These are phyloP conservation scores for Acridotheres tristis DNA, from an alignment of 2,797 vertebrate genomes.

Conservation along the genomic window DNA sequence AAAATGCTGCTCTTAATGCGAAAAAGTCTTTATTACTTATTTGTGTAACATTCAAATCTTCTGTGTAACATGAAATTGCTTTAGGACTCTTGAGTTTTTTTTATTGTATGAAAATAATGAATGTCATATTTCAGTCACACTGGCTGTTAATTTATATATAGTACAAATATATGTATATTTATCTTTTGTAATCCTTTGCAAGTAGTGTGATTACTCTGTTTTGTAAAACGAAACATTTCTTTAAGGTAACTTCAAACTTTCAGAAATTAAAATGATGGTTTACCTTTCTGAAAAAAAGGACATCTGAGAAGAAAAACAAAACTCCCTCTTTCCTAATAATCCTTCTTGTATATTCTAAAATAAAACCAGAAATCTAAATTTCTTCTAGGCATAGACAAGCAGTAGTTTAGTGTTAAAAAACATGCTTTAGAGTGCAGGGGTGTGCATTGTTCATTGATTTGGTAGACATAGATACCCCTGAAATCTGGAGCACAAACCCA, in stretches of 20 bases:
- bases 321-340: background rate
- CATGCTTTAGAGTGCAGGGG: background rate
- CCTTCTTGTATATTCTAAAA: slow-evolving; percentile 16
- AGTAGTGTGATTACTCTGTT: background rate
- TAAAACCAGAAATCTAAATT: background rate
- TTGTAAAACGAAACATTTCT: background rate
- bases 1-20: background rate
- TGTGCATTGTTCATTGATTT: background rate
- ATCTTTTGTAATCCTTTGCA: background rate
- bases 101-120: background rate
- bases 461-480: background rate
- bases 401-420: background rate
- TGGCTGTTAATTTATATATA: background rate
- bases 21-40: background rate
- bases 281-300: background rate
- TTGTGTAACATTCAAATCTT: background rate
- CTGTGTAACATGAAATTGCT: background rate
- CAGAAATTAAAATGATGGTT: background rate
- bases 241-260: background rate
- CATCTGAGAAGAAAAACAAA: background rate
- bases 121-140: background rate
- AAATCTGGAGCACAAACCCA: slow-evolving; percentile 32
- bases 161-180: background rate
- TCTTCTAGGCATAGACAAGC: background rate
- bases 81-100: background rate